Evolutionary conservation across 2,888 invertebrate genomes (phyloP).

Genomic region (Prosopocoilus inquinatus): DNA sequence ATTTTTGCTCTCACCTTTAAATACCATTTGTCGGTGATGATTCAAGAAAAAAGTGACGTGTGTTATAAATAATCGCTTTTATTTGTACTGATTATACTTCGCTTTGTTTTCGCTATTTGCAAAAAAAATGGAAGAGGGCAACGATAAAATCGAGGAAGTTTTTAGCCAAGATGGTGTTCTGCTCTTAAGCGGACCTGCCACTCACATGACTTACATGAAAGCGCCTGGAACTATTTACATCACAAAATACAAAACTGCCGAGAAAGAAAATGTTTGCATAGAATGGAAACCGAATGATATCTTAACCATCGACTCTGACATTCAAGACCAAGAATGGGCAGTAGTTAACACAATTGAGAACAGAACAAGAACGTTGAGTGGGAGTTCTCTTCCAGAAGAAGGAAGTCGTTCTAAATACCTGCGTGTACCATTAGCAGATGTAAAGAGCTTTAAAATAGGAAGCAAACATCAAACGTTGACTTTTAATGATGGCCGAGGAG

Average conservation of each 20-base stretch:
- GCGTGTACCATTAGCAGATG: conserved; percentile 60
- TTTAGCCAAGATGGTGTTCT: conserved; percentile 80
- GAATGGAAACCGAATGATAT: conserved; percentile 86
- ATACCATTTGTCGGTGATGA: too few relatives aligned
- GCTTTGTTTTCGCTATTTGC: too few relatives aligned
- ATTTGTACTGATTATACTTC: too few relatives aligned
- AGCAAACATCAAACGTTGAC: conserved; percentile 57
- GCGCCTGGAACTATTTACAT: conserved; percentile 66
- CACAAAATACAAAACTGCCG: conserved; percentile 57
- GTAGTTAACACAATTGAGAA: conserved; percentile 74
- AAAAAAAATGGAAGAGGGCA: conserved; percentile 35
- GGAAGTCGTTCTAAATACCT: conserved; percentile 53
- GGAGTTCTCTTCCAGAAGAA: conserved; percentile 50
- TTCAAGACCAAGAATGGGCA: conserved; percentile 82
- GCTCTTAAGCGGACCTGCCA: conserved; percentile 63
- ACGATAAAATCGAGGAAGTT: conserved; percentile 55
- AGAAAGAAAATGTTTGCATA: conserved; percentile 53
- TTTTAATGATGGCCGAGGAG: conserved; percentile 69
- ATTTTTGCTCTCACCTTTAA: too few relatives aligned
- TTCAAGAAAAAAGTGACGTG: too few relatives aligned
- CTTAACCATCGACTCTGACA: conserved; percentile 72
- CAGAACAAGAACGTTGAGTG: conserved; percentile 61
- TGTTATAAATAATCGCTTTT: too few relatives aligned
- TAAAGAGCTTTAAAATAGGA: conserved; percentile 64
- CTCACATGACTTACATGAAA: conserved; percentile 57